Conservation (phyloP, 1,140 invertebrate species). For the Pogonognathellus flavescens region DNA sequence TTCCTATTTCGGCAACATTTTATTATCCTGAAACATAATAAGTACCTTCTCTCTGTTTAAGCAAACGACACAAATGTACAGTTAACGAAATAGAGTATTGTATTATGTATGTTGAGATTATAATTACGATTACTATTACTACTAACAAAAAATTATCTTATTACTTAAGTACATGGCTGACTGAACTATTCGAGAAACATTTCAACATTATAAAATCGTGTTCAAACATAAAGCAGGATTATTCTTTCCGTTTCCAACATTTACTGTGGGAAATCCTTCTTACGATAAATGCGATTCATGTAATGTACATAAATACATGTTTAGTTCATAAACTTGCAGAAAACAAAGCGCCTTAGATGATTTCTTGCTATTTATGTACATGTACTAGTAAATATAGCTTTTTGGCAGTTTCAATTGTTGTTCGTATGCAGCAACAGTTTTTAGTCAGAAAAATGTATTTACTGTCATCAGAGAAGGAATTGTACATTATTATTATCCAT, state of each 20-base stretch:
- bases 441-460: background rate
- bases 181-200: constrained; percentile 48
- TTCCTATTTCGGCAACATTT: too few relatives aligned
- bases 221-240: constrained; percentile 33
- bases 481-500: background rate
- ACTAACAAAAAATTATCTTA: constrained; percentile 19
- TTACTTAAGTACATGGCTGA: constrained; percentile 48
- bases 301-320: too few relatives aligned
- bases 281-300: too few relatives aligned
- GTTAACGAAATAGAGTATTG: constrained; percentile 33
- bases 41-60: constrained; percentile 40
- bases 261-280: too few relatives aligned
- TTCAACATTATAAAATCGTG: constrained; percentile 46
- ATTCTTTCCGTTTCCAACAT: background rate
- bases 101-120: constrained; percentile 50
- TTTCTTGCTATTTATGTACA: background rate
- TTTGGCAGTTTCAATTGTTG: too few relatives aligned
- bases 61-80: constrained; percentile 43
- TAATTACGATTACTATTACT: constrained; percentile 38
- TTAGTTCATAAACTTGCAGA: background rate
- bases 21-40: background rate
- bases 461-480: background rate
- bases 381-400: too few relatives aligned
- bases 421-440: too few relatives aligned
- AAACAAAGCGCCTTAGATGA: constrained; percentile 27